Base-by-base conservation (phyloP, 2,888 invertebrate species). In the Chaitophorus viminalis region DNA sequence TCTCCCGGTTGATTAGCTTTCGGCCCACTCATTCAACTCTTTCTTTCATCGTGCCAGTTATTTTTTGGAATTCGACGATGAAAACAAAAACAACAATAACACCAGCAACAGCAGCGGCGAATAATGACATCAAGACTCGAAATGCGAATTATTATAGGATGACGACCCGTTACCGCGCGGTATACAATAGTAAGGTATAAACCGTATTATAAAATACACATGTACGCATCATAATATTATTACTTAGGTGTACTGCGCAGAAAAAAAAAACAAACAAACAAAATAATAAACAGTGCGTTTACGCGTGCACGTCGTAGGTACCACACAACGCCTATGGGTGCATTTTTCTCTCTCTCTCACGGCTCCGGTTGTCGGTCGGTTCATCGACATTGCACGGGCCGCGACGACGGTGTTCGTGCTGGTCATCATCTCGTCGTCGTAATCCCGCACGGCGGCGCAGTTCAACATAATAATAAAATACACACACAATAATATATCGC, bases 21-120 rank as follows among this genome's bases (percentile, higher is more conserved):
- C 86, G 68, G 72, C 79, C 86, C 86, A 39, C 70, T 86, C 86
- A 36, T 86, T 86, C 72, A 86, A 86, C 78, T 86, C 86, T 86
- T 46, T 46, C 14, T 14, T 46, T 70, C 74, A 21, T 9, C 52
- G 33, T 25, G 60, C 74, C n/a, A 31, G 46, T 9, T 9, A 46
- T 46, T 46, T 46, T 46, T 5, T 5, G 36, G 46, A 46, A 46
- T 3, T 14, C 70, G 31, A 31, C 14, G 18, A 65, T 36, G 31
- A 31, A 46, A 46, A 76, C 76, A 68, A 31, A 18, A 46, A 76
- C 76, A 46, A 76, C 8, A 29, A 68, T 29, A 25, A 21, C 60
- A 21, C 18, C 74, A 3, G 25, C n/a, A 14, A 46, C 39, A 25
- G 18, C 72, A 21, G 36, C 21, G n/a, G 29, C 60, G 1, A 31